Conservation (phyloP, 2,113 vertebrate species). For the Ancistrus triradiatus region DNA sequence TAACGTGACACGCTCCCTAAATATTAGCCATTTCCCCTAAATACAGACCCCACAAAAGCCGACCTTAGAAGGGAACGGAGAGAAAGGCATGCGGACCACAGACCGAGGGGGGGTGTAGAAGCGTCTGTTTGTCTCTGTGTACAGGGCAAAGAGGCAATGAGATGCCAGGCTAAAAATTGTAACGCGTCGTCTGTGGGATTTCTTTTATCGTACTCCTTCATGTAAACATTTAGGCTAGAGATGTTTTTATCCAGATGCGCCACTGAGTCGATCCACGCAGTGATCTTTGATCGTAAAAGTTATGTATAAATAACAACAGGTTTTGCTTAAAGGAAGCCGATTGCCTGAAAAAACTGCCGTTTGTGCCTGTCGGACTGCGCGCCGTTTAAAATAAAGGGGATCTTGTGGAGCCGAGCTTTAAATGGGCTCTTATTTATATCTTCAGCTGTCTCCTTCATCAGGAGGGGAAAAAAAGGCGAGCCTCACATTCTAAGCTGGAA, state of each 20-base stretch:
- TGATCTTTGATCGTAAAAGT: no score
- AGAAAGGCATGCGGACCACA: conserved; percentile 51
- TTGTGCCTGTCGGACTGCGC: conserved; percentile 48
- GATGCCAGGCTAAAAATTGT: conserved; percentile 30
- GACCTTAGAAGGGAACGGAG: conserved; percentile 72
- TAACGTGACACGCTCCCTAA: conserved; percentile 75
- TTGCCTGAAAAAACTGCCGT: no score
- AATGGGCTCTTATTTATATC: conserved; percentile 74
- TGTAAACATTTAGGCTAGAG: no score
- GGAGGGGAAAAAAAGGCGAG: conserved; percentile 53
- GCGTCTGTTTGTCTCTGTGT: conserved; percentile 27
- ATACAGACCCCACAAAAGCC: conserved; percentile 74
- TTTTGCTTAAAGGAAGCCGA: no score
- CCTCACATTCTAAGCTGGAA: conserved; percentile 71
- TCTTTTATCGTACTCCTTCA: no score
- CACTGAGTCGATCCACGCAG: no score
- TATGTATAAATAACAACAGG: no score
- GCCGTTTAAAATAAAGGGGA: conserved; percentile 60
- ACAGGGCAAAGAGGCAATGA: conserved; percentile 4
- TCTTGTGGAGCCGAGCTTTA: conserved; percentile 65
- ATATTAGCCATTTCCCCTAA: conserved; percentile 76
- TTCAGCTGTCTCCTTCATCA: conserved; percentile 75
- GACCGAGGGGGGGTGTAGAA: conserved; percentile 3
- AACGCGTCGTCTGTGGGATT: no score
- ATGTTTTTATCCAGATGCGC: no score